These are phyloP conservation scores for Labia minor DNA, from an alignment of 2,888 invertebrate species.

Conservation along the genomic window DNA sequence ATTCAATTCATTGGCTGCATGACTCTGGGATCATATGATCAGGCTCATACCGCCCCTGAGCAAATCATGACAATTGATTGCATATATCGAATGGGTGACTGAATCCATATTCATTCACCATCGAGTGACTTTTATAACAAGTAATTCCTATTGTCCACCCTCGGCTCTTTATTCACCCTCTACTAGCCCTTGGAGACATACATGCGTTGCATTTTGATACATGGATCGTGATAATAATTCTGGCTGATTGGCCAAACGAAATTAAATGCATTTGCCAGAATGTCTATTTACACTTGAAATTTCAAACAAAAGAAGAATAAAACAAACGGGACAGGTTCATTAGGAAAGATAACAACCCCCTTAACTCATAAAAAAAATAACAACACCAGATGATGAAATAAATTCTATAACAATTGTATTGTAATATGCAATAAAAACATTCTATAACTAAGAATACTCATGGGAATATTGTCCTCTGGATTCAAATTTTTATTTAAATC, in stretches of 20 bases:
- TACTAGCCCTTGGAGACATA: neutral
- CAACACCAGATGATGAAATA: too few species aligned
- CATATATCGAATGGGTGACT: neutral
- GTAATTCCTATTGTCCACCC: neutral
- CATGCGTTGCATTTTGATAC: neutral
- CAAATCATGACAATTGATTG: conserved; percentile 5
- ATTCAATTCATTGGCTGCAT: neutral
- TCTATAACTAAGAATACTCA: too few species aligned
- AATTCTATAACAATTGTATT: too few species aligned
- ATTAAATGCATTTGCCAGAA: too few species aligned
- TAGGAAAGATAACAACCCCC: too few species aligned
- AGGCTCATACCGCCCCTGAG: neutral
- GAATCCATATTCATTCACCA: neutral
- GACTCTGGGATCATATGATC: neutral
- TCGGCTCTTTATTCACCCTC: neutral
- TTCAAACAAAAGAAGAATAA: too few species aligned
- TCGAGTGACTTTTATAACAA: neutral
- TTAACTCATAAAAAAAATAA: too few species aligned
- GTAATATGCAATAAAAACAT: too few species aligned
- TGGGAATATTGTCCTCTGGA: too few species aligned
- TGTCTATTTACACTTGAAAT: too few species aligned
- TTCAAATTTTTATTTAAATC: too few species aligned
- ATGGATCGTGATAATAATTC: neutral
- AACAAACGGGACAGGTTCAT: too few species aligned
- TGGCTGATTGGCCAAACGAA: neutral